These are phyloP conservation scores for Achatina immaculata DNA, from an alignment of 1,140 invertebrate species.

Conservation along the genomic window DNA sequence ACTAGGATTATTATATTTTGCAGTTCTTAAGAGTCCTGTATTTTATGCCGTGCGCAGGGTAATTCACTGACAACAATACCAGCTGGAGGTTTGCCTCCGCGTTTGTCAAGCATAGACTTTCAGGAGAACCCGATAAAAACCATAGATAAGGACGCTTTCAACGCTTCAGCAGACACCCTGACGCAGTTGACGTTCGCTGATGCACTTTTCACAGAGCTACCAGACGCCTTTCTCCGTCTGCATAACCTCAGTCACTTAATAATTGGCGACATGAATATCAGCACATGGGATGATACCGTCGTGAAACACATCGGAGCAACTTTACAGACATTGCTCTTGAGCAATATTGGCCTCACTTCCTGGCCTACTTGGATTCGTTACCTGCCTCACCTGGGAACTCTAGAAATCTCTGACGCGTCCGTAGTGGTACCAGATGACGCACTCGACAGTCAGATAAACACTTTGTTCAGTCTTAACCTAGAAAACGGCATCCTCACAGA, in stretches of 20 bases:
- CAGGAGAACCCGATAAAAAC: background rate
- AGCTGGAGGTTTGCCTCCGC: background rate
- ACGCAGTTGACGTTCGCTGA: background rate
- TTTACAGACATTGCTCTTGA: background rate
- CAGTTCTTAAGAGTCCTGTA: no score
- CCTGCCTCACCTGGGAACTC: background rate
- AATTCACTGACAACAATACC: background rate
- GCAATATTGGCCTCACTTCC: background rate
- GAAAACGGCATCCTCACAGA: background rate
- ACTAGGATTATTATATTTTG: no score
- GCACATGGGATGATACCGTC: background rate
- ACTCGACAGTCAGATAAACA: background rate
- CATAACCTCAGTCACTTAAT: background rate
- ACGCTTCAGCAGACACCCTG: background rate
- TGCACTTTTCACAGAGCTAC: background rate
- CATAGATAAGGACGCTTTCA: background rate
- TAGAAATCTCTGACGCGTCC: background rate
- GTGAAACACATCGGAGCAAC: background rate
- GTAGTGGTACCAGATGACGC: background rate
- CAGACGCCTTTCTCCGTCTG: background rate
- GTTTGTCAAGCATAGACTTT: background rate
- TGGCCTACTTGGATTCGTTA: background rate
- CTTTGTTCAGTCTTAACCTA: background rate
- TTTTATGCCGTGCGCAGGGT: background rate
- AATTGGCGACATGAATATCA: background rate